These are phyloP conservation scores for Lerema accius DNA, from an alignment of 1,140 invertebrate genomes.

Conservation along the genomic window DNA sequence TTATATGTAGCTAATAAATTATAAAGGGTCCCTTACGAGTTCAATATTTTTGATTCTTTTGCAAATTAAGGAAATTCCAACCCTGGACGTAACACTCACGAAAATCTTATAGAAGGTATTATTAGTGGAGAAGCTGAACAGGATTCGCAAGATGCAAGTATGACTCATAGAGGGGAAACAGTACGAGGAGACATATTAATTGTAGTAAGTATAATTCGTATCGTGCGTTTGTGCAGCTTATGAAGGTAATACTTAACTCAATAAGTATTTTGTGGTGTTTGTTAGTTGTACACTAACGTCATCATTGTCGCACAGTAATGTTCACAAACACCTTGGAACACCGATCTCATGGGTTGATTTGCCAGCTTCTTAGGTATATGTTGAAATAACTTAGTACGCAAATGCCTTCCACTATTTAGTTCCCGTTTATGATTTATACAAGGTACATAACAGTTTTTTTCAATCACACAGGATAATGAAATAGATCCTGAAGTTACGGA, in stretches of 20 bases:
- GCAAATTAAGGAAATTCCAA: constrained; percentile 76
- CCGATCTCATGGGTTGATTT: constrained; percentile 71
- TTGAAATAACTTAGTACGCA: constrained; percentile 54
- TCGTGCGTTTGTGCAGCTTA: constrained; percentile 24
- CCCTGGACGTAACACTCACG: constrained; percentile 71
- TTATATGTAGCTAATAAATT: constrained; percentile 54
- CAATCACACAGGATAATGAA: constrained; percentile 69
- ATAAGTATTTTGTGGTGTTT: constrained; percentile 71
- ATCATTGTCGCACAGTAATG: constrained; percentile 70
- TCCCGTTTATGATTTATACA: constrained; percentile 4
- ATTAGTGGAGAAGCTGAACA: constrained; percentile 86
- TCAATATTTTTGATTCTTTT: constrained; percentile 81
- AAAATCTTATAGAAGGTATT: constrained; percentile 85
- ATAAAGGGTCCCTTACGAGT: constrained; percentile 73
- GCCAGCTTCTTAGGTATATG: constrained; percentile 75
- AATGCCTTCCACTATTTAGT: constrained; percentile 46
- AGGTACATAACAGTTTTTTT: constrained; percentile 11
- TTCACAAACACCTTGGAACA: constrained; percentile 69
- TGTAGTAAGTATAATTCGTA: constrained; percentile 71
- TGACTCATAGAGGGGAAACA: constrained; percentile 61
- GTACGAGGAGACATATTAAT: constrained; percentile 65
- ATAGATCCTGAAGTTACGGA: constrained; percentile 78
- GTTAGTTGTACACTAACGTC: constrained; percentile 57
- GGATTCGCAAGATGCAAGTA: constrained; percentile 83
- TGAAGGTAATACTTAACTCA: constrained; percentile 67